Evolutionary conservation across 2,888 invertebrate species (phyloP).

Genomic region (Rutpela maculata): DNA sequence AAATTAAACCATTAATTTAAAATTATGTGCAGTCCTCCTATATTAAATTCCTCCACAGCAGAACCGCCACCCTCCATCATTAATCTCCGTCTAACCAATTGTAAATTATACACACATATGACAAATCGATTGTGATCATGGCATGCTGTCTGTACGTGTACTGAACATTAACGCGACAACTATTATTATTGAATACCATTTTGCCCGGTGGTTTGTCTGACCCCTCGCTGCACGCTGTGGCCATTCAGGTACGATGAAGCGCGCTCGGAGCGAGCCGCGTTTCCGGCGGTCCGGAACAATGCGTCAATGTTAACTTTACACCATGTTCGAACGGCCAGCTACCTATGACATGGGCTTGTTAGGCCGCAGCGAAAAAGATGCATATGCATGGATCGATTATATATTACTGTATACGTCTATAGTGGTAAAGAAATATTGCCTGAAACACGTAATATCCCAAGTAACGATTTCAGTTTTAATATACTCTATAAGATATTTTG

Average conservation of each 20-base stretch:
- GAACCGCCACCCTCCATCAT: slow-evolving; percentile 37
- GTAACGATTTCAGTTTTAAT: too few relatives aligned
- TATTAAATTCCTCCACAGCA: neutral
- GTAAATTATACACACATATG: slow-evolving; percentile 50
- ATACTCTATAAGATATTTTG: too few relatives aligned
- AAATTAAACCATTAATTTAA: neutral
- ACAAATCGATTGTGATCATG: slow-evolving; percentile 45
- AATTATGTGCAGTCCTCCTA: neutral
- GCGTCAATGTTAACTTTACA: neutral
- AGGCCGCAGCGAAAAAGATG: neutral
- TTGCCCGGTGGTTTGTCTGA: slow-evolving; percentile 11
- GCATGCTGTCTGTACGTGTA: slow-evolving; percentile 10
- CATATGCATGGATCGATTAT: neutral
- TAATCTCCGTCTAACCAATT: slow-evolving; percentile 48
- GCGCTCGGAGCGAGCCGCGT: neutral
- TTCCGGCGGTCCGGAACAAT: slow-evolving; percentile 12
- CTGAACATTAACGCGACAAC: slow-evolving; percentile 9
- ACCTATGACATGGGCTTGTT: neutral
- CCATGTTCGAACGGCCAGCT: neutral
- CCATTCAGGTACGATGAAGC: slow-evolving; percentile 7
- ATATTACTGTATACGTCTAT: too few relatives aligned
- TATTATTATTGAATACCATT: slow-evolving; percentile 29
- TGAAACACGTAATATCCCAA: too few relatives aligned
- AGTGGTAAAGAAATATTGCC: too few relatives aligned
- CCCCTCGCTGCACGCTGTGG: neutral